These are phyloP conservation scores for Eptesicus fuscus DNA, from an alignment of 2,113 vertebrate species.

Conservation along the genomic window DNA sequence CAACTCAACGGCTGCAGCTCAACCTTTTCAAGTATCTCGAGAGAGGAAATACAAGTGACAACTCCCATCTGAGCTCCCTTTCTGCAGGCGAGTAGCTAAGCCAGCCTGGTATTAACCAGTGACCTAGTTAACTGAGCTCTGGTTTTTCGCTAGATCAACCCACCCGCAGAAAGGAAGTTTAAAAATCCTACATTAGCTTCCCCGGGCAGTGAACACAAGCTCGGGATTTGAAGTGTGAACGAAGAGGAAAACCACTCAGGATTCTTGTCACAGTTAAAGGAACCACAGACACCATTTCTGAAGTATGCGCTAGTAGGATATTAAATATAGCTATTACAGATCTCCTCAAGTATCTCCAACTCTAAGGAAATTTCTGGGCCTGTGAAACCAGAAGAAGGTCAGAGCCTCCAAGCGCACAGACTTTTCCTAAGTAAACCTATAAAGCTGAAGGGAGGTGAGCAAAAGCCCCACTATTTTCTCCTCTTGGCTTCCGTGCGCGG, in stretches of 20 bases:
- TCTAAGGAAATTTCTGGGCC: neutral
- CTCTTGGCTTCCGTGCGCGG: accelerated
- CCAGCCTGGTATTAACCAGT: neutral
- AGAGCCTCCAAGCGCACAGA: neutral
- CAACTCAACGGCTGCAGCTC: neutral
- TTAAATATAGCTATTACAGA: neutral
- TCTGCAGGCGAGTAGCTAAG: neutral
- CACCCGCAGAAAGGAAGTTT: neutral
- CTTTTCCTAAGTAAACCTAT: neutral
- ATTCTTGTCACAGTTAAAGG: neutral
- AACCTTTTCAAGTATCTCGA: neutral
- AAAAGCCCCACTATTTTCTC: neutral
- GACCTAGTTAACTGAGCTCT: neutral
- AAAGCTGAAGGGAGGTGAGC: neutral
- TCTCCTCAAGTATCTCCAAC: neutral
- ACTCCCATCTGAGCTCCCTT: neutral
- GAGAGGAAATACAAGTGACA: neutral
- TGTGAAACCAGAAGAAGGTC: neutral
- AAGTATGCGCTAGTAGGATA: neutral
- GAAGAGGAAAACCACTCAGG: neutral
- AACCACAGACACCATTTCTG: neutral
- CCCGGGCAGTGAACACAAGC: neutral
- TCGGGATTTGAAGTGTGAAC: neutral
- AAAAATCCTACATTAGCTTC: neutral
- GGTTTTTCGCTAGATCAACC: neutral